These are phyloP conservation scores for Parelbella ahira DNA, from an alignment of 2,888 invertebrate genomes.

Conservation along the genomic window DNA sequence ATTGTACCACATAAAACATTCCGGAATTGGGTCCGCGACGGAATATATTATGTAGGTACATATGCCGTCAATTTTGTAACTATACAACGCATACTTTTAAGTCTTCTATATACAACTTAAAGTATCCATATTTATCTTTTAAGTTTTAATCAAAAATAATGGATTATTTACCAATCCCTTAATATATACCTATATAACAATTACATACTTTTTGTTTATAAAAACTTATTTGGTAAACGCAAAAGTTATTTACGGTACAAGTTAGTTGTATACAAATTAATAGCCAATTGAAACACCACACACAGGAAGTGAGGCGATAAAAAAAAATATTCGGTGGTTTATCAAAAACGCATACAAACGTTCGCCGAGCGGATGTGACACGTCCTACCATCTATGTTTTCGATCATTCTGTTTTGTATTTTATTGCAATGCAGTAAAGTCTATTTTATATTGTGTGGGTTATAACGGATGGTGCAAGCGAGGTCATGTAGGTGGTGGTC, in stretches of 20 bases:
- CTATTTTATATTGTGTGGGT: constrained; percentile 25
- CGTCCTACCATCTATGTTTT: constrained; percentile 43
- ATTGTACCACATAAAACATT: no score
- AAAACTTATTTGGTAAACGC: no score
- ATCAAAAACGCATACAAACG: constrained; percentile 58
- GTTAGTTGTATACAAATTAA: constrained; percentile 16
- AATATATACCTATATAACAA: no score
- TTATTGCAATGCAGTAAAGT: constrained; percentile 55
- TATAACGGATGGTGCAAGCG: constrained; percentile 30
- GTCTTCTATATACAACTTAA: no score
- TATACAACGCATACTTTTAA: no score
- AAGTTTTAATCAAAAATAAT: no score
- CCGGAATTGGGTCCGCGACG: no score
- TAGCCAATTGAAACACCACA: constrained; percentile 14
- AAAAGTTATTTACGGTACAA: constrained; percentile 1
- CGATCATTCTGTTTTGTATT: constrained; percentile 36
- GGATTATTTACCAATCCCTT: no score
- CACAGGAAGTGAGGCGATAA: constrained; percentile 35
- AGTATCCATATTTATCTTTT: no score
- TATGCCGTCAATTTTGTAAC: no score
- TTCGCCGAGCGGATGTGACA: constrained; percentile 47
- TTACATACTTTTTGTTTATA: no score
- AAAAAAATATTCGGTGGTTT: constrained; percentile 63
- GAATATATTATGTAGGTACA: no score
- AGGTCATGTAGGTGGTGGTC: constrained; percentile 32